Evolutionary conservation across 1,140 invertebrate species (phyloP), one percentile per base, ranked within the genome.

Genomic region (Diabrotica virgifera): DNA sequence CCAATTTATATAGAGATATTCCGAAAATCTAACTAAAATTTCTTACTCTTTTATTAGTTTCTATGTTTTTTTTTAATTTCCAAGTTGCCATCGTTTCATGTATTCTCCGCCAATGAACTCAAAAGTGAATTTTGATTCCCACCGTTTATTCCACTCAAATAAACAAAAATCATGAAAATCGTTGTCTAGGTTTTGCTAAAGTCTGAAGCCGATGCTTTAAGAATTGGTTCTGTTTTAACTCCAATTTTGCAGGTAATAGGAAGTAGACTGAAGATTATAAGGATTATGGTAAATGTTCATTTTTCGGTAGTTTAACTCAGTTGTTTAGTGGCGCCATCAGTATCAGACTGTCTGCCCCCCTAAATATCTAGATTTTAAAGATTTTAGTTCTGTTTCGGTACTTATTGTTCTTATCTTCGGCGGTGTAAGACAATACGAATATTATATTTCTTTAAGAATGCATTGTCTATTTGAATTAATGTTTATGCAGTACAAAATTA

Each of bases 271-370:
- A 35, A 52, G 59, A 60, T 60, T 60, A 60, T 13, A 6, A 24
- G 52, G 59, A 60, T 60, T 60, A 60, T 60, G 59, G 50, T 60
- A 37, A 60, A 52, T 60, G 46, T 24, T 60, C 50, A 51, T 60
- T 60, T 60, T 51, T 60, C 59, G 59, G 59, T 37, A 51, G n/a
- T 60, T 60, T 51, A 40, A 60, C 37, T 14, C 37, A 40, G 24
- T 10, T 52, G n/a, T 13, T 11, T 11, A 40, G n/a, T 51, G 59
- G 59, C 59, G 59, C 59, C 59, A 24, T 35, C 10, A 11, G 59
- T 51, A 35, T 60, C 50, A 60, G 38, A 60, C 59, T 51, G 59
- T 60, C 59, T 60, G 55, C 11, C 55, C n/a, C 40, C n/a, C 40
- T 46, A 46, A 8, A 46, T 10, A 46, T 46, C 40, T 46, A 10